A percentile compares a stretch with the other conserved stretches of the same genome.
These are phyloP conservation scores for Lethocerus indicus DNA, from an alignment of 1,140 invertebrate genomes.

Conservation along the genomic window DNA sequence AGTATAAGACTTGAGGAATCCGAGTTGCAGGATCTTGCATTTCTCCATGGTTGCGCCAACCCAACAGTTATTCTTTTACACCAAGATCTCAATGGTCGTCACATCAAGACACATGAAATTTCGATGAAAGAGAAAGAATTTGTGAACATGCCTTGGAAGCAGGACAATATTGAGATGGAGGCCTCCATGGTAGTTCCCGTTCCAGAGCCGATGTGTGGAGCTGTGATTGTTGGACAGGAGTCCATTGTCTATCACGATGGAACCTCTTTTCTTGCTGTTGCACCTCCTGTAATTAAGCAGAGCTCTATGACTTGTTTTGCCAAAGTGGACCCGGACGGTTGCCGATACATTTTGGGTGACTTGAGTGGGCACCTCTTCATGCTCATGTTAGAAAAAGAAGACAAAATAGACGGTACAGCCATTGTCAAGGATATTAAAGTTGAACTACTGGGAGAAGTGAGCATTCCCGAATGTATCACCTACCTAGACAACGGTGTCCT, in stretches of 20 bases:
- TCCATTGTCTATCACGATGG: slow-evolving; percentile 95
- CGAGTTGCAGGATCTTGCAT: slow-evolving; percentile 87
- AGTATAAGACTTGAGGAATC: slow-evolving; percentile 92
- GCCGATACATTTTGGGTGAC: slow-evolving; percentile 85
- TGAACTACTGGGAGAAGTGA: slow-evolving; percentile 74
- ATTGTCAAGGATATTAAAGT: slow-evolving; percentile 83
- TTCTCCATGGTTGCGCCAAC: slow-evolving; percentile 81
- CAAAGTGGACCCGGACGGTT: slow-evolving; percentile 80
- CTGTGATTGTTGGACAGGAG: slow-evolving; percentile 92
- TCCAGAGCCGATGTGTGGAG: slow-evolving; percentile 82
- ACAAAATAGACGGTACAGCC: slow-evolving; percentile 53
- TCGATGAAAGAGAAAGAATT: slow-evolving; percentile 91
- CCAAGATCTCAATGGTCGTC: slow-evolving; percentile 81
- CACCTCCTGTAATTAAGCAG: slow-evolving; percentile 84
- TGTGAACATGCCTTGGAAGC: slow-evolving; percentile 91
- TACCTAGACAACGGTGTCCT: slow-evolving; percentile 98
- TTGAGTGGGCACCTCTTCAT: slow-evolving; percentile 91
- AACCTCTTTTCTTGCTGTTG: slow-evolving; percentile 77
- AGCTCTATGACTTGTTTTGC: slow-evolving; percentile 94
- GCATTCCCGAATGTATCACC: slow-evolving; percentile 95
- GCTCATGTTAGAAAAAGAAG: slow-evolving; percentile 77
- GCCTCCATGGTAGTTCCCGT: slow-evolving; percentile 92
- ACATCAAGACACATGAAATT: slow-evolving; percentile 95
- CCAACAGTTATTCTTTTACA: slow-evolving; percentile 93
- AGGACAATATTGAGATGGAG: slow-evolving; percentile 96